These are phyloP conservation scores for Sciaenops ocellatus DNA, from an alignment of 2,797 vertebrate species.

Conservation along the genomic window DNA sequence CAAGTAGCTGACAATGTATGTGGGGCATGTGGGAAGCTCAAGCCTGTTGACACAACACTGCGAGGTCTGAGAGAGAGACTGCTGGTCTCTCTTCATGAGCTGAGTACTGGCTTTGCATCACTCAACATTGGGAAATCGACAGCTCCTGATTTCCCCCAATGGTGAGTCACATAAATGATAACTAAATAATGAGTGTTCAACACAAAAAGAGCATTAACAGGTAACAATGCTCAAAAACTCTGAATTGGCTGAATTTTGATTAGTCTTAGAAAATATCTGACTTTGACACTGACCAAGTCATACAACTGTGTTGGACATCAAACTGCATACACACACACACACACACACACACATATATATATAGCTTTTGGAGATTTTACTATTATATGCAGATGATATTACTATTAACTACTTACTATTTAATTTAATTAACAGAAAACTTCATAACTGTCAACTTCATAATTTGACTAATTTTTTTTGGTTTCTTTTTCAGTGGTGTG, in stretches of 20 bases:
- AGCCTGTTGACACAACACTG: neutral
- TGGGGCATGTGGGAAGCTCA: constrained; percentile 44
- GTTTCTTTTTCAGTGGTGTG: constrained; percentile 39
- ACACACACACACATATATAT: too few species aligned
- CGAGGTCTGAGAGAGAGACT: neutral
- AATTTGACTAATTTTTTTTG: neutral
- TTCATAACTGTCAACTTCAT: neutral
- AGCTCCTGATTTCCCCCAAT: constrained; percentile 75
- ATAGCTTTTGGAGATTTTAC: too few species aligned
- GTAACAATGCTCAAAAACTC: neutral
- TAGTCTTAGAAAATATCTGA: too few species aligned
- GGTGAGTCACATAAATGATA: constrained; percentile 60
- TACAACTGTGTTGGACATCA: too few species aligned
- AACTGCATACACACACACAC: too few species aligned
- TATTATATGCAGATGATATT: neutral
- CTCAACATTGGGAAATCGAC: constrained; percentile 62
- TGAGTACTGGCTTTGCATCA: constrained; percentile 31
- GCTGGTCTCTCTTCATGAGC: neutral
- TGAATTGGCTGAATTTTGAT: too few species aligned
- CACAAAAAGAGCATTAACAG: neutral
- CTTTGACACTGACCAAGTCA: too few species aligned
- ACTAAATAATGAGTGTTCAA: neutral
- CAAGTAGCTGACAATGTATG: constrained; percentile 42
- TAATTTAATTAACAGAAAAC: neutral
- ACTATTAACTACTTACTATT: neutral